phyloP scores from a whole-genome alignment of 2,797 vertebrate genomes.

The Scolopax rusticola region DNA sequence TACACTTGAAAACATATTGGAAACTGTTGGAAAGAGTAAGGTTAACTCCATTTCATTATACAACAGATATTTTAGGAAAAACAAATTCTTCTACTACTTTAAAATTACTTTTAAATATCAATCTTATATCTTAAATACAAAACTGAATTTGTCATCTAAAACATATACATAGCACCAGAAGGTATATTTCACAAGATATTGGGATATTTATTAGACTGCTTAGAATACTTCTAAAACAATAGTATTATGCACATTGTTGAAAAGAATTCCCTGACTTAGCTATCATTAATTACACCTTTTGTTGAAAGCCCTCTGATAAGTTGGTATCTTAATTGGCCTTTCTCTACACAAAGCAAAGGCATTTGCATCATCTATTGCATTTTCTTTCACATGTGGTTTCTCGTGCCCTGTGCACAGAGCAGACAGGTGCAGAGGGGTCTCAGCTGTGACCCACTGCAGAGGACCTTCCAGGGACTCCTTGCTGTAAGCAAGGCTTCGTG shows the following conservation, averaged over 20 bases:
- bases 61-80: neutral
- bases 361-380: neutral
- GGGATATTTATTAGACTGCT: constrained; percentile 35
- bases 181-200: constrained; percentile 1
- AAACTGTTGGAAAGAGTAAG: neutral
- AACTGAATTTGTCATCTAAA: constrained; percentile 26
- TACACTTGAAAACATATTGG: neutral
- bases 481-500: neutral
- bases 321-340: neutral
- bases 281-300: constrained; percentile 52
- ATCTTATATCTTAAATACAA: neutral
- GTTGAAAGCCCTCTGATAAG: constrained; percentile 6
- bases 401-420: rapidly evolving
- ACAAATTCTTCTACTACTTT: neutral
- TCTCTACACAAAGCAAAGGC: neutral
- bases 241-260: constrained; percentile 24
- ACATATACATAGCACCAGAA: neutral
- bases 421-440: rapidly evolving
- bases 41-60: neutral
- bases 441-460: neutral
- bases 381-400: neutral
- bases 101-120: neutral
- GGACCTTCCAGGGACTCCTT: neutral
- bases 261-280: constrained; percentile 36
- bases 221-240: constrained; percentile 30